These are phyloP conservation scores for Lynx canadensis DNA, from an alignment of 2,113 vertebrate species.

Conservation along the genomic window DNA sequence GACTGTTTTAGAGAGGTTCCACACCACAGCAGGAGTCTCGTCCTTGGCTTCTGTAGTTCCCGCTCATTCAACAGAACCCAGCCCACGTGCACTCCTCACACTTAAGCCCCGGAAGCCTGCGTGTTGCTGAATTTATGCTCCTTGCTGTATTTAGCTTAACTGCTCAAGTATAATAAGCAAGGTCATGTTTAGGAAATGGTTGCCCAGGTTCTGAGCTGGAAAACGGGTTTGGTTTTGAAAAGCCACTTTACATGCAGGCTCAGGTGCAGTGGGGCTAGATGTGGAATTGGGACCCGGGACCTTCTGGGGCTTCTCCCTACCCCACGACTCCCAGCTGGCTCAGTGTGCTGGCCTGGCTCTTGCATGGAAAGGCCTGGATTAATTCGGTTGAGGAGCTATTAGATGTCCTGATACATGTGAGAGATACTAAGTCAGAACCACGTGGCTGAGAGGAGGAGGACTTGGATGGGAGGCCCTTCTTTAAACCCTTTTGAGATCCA, in stretches of 20 bases:
- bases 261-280: not conserved
- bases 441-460: not conserved
- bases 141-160: not conserved
- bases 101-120: not conserved
- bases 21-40: not conserved
- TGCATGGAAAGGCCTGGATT: not conserved
- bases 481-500: not conserved
- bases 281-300: not conserved
- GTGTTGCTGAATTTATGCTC: not conserved
- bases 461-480: not conserved
- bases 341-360: not conserved
- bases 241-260: not conserved
- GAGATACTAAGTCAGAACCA: not conserved
- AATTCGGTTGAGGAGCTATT: not conserved
- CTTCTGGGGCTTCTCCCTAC: not conserved
- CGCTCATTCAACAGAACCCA: not conserved
- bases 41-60: not conserved
- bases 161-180: not conserved
- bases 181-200: not conserved
- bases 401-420: not conserved
- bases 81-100: fast-evolving
- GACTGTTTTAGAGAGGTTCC: not conserved
- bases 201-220: not conserved
- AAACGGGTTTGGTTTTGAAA: not conserved
- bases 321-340: not conserved